These are phyloP conservation scores for Chloropsis cyanopogon DNA, from an alignment of 2,113 vertebrate genomes.

Conservation along the genomic window DNA sequence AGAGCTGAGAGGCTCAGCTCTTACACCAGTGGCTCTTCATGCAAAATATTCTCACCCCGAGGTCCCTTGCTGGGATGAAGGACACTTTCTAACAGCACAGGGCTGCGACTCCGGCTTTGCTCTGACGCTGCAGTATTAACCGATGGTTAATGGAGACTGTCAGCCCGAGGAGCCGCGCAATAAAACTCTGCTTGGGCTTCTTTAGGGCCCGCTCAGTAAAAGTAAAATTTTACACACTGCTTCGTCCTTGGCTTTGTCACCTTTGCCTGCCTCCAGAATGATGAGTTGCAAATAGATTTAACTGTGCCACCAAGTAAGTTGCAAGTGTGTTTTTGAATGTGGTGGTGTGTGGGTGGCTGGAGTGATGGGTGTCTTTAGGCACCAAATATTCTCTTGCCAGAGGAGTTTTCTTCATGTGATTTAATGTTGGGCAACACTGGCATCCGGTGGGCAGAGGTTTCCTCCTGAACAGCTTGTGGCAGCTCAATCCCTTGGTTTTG, in stretches of 20 bases:
- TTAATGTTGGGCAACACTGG: constrained; percentile 72
- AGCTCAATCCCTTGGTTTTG: background rate
- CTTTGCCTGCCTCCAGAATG: background rate
- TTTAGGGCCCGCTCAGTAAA: background rate
- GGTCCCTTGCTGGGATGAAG: constrained; percentile 53
- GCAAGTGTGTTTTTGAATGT: background rate
- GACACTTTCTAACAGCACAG: background rate
- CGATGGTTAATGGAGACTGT: constrained; percentile 58
- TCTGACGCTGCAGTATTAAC: constrained; percentile 44
- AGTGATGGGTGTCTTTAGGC: background rate
- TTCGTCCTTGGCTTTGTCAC: background rate
- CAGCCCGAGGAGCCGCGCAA: background rate
- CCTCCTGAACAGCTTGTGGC: background rate
- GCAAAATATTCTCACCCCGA: constrained; percentile 52
- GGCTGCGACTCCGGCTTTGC: background rate
- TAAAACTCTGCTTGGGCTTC: background rate
- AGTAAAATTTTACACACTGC: background rate
- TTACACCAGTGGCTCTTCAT: background rate
- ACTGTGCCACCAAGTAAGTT: background rate
- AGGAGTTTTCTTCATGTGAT: constrained; percentile 30
- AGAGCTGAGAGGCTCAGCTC: background rate
- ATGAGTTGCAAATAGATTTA: background rate
- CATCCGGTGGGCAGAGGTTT: constrained; percentile 71
- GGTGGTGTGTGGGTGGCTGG: background rate
- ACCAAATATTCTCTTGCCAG: constrained; percentile 40